These are phyloP conservation scores for Pyralis farinalis DNA, from an alignment of 2,888 invertebrate species.

Conservation along the genomic window DNA sequence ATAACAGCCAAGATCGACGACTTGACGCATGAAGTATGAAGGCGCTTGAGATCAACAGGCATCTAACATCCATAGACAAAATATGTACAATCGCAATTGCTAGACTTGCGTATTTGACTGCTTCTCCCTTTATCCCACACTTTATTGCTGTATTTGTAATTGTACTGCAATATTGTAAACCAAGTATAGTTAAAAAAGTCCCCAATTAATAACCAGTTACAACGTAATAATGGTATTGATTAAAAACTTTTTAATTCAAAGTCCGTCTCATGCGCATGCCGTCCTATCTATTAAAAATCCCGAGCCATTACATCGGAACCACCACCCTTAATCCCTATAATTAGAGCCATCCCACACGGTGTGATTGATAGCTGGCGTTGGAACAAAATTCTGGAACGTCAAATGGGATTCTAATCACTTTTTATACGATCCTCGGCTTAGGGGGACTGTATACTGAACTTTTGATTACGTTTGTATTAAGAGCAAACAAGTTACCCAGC, in stretches of 20 bases:
- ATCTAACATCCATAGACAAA: too few relatives aligned
- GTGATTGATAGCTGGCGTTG: constrained; percentile 68
- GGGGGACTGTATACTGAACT: constrained; percentile 6
- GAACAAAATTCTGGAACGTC: constrained; percentile 42
- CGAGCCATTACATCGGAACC: constrained; percentile 60
- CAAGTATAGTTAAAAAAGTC: background rate
- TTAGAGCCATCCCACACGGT: constrained; percentile 66
- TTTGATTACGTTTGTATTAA: background rate
- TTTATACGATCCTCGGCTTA: constrained; percentile 34
- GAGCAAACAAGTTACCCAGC: background rate
- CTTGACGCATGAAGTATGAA: too few relatives aligned
- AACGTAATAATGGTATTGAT: constrained; percentile 26
- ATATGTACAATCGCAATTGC: too few relatives aligned
- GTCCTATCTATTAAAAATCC: constrained; percentile 46
- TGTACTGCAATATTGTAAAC: too few relatives aligned
- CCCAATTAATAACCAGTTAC: constrained; percentile 4
- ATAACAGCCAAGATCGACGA: too few relatives aligned
- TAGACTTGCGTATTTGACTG: too few relatives aligned
- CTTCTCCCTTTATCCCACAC: too few relatives aligned
- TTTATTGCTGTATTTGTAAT: too few relatives aligned
- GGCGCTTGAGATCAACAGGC: too few relatives aligned
- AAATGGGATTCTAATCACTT: constrained; percentile 70
- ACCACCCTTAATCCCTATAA: constrained; percentile 72
- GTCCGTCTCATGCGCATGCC: constrained; percentile 30
- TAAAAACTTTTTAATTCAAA: constrained; percentile 53